phyloP scores from a whole-genome alignment of 2,113 vertebrate genomes.

The Vicugna pacos region DNA sequence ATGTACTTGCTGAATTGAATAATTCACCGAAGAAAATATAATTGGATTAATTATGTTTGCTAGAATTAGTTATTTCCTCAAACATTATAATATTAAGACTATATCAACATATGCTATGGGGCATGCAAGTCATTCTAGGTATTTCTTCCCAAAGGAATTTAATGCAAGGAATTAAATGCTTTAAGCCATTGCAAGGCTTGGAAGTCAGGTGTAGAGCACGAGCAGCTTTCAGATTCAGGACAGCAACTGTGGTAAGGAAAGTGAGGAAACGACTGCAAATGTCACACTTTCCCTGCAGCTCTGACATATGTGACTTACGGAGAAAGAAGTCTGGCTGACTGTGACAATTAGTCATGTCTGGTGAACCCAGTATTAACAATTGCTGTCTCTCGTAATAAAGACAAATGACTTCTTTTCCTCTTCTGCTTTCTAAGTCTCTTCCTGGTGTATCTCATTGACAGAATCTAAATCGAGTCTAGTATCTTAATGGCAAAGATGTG shows the following conservation, averaged over 20 bases:
- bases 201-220: neutral
- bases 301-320: neutral
- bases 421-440: neutral
- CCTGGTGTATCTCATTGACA: neutral
- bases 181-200: neutral
- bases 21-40: neutral
- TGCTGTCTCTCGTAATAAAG: neutral
- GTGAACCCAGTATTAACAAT: neutral
- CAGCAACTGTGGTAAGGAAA: neutral
- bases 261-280: constrained; percentile 16
- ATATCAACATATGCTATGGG: neutral
- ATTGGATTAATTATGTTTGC: neutral
- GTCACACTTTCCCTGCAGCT: neutral
- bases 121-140: neutral
- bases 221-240: neutral
- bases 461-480: constrained; percentile 7
- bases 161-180: neutral
- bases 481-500: neutral
- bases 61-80: neutral
- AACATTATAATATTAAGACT: neutral
- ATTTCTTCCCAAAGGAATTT: neutral
- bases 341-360: constrained; percentile 23
- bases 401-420: neutral
- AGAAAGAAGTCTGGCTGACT: neutral
- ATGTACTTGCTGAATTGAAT: neutral